Percentiles rank a stretch among this genome's conserved stretches.
These are phyloP conservation scores for Apostichopus japonicus DNA, from an alignment of 35 echinoderm and acorn worm genomes.

Conservation along the genomic window DNA sequence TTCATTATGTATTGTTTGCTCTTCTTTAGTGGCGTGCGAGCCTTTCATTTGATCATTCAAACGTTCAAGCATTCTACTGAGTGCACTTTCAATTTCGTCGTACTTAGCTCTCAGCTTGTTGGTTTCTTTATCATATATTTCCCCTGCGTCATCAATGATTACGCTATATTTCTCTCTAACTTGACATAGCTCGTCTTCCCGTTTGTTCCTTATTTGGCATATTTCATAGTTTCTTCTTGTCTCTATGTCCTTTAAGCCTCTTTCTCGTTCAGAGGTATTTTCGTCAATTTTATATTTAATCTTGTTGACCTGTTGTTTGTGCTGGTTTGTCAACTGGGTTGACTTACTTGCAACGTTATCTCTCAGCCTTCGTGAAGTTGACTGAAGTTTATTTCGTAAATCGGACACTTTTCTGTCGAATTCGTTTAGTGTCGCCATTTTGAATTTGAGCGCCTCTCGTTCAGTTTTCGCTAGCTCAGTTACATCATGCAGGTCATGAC, in stretches of 20 bases:
- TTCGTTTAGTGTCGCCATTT: background rate
- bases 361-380: background rate
- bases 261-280: background rate
- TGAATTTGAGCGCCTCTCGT: background rate
- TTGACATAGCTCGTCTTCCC: background rate
- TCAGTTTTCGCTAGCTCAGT: background rate
- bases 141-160: background rate
- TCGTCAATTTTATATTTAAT: background rate
- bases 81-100: background rate
- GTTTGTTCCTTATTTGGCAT: background rate
- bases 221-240: background rate
- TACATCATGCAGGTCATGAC: slow-evolving; percentile 24
- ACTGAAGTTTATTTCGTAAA: background rate
- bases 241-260: background rate
- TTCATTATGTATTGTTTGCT: background rate
- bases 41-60: background rate
- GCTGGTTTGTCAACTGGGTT: background rate
- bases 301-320: background rate
- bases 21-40: background rate
- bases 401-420: background rate
- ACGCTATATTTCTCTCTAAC: background rate
- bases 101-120: background rate
- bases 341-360: background rate
- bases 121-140: background rate
- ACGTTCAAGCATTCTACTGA: background rate